Evolutionary conservation across 2,888 invertebrate species (phyloP), one percentile per base, ranked within the genome.

Genomic region (Uloborus plumipes): DNA sequence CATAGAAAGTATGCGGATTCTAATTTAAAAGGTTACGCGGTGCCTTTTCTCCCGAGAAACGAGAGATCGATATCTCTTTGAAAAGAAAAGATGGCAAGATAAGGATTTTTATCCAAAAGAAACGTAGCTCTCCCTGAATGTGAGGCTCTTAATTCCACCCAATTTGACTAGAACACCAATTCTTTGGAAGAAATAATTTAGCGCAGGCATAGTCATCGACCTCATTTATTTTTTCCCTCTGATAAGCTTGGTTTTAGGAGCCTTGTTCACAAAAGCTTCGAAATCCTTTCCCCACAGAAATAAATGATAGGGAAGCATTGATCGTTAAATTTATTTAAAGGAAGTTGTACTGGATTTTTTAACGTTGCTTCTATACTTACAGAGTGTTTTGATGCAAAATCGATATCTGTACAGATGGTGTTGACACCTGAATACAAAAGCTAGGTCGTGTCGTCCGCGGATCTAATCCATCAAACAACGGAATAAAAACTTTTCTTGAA

Each of bases 361-460:
- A 53, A 73, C 79, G 49, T 80, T 49, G 49, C 67, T 69, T 80
- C 73, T 62, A 69, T 80, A 74, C 73, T 73, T 73, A 69, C 73
- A 80, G 73, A 71, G 69, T 73, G 69, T 80, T 80, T 80, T 80
- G 79, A 80, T 80, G 79, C 79, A 80, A 80, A 80, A 80, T 80
- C 79, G 67, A 73, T 80, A 67, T 49, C 49, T 31, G 59, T 73
- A 62, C 69, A 80, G 79, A 80, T 73, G 73, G 79, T 80, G 67
- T 62, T 80, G 79, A 62, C 73, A 73, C 79, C 67, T 53, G 49
- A 51, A 47, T 80, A 80, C 73, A 80, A 80, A 80, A 58, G 73
- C 73, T 69, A 55, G 73, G 66, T 80, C 67, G 31, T 53, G 67
- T 20, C 78, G 58, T 31, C 18, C 47, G 47, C 62, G 67, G 16